Base-by-base conservation (phyloP, 1,140 invertebrate genomes). In the Holcopasites calliopsidis region DNA sequence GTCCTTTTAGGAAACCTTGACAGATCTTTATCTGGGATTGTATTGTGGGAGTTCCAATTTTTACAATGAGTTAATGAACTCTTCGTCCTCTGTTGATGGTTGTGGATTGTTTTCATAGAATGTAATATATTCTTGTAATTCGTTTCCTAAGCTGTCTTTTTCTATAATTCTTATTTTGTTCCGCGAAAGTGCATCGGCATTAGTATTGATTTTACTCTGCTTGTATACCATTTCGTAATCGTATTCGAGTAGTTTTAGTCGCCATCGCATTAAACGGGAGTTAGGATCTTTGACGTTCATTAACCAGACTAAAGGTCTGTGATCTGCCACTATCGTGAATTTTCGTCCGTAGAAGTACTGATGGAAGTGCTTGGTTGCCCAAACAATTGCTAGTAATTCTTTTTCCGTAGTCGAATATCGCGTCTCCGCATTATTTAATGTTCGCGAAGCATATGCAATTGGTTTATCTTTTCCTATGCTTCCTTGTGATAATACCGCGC, bases 381-480 rank as follows among this genome's bases (percentile, higher is more conserved):
- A 61, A 16, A 44, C 23, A 8, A 82, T 72, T 16, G 69, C 47
- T 73, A 77, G 13, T 6, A 40, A 42, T 42, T 73, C 60, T n/a
- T 64, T 64, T 65, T 73, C 71, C 0, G 61, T 82, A 0, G 82
- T 74, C 3, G 71, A 38, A 54, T 84, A 83, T 44, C 76, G 66
- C 8, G 5, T 55, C 71, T 87, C 84, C 2, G 71, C 40, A 31
- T 58, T 60, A 44, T 83, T 28, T 26, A 71, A 18, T 2, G 38
- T 58, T 77, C 40, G 23, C 16, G 54, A 60, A 23, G 78, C 77
- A 55, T 84, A 87, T 10, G 83, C 74, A 2, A 86, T 80, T 1
- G 85, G 83, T 33, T 79, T 58, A 68, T 88, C 83, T 57, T 65
- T 71, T 21, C 68, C 75, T 21, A 86, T 61, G 23, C 16, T 0